Evolutionary conservation across 2,797 vertebrate genomes (phyloP).

Genomic region (Phalloptychus januarius): DNA sequence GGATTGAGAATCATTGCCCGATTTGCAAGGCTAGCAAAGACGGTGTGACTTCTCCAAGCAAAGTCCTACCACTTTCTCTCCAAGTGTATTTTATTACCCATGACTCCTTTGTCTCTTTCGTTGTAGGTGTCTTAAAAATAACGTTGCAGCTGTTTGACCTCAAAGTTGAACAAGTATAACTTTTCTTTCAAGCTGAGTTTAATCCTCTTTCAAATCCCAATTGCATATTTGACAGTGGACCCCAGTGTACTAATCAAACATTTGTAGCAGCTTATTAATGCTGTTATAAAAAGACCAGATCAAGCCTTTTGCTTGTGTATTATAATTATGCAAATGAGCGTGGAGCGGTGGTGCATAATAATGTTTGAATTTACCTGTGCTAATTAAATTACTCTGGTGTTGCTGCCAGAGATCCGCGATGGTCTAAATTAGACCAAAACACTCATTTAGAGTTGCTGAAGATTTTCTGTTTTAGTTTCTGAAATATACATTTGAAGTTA

Average conservation of each 20-base stretch:
- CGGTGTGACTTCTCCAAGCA: not conserved
- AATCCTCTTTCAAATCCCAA: constrained; percentile 16
- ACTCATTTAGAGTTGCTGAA: not conserved
- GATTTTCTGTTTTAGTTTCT: not conserved
- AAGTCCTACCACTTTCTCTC: not conserved
- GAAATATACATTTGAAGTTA: not conserved
- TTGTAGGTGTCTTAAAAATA: constrained; percentile 12
- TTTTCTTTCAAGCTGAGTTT: constrained; percentile 15
- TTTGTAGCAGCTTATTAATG: constrained; percentile 40
- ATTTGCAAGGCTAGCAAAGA: not conserved
- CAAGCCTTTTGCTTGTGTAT: constrained; percentile 39
- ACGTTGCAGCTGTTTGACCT: constrained; percentile 21
- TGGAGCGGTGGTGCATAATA: constrained; percentile 48
- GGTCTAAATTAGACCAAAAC: constrained; percentile 16
- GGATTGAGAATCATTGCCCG: not conserved
- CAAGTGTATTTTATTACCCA: not conserved
- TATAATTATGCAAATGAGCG: constrained; percentile 57
- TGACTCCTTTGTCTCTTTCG: not conserved
- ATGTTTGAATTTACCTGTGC: constrained; percentile 33
- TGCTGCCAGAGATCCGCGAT: constrained; percentile 5
- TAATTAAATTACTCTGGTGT: constrained; percentile 43
- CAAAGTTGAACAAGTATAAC: constrained; percentile 17
- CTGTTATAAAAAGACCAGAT: constrained; percentile 44
- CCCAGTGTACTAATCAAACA: constrained; percentile 54
- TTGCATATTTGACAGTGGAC: constrained; percentile 19